Evolutionary conservation across 2,888 invertebrate species (phyloP), one percentile per base, ranked within the genome.

Genomic region (Oscheius myriophilus): DNA sequence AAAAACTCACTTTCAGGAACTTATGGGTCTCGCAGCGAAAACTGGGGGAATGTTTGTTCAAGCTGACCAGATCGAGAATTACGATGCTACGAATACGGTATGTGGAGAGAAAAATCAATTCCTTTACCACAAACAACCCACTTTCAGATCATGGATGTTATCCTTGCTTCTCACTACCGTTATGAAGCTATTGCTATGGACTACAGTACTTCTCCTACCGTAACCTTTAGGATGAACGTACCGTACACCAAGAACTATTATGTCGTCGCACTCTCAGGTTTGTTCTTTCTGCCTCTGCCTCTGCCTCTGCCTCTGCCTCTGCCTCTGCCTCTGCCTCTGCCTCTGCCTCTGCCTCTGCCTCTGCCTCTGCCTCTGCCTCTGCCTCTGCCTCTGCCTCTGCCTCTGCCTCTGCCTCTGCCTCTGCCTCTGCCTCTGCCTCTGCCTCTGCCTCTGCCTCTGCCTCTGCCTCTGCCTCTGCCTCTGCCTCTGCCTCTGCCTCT

Each of bases 41-140:
- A 65, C 64, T 42, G 64, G 64, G 1, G 64, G 64, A 0, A 42
- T 65, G 11, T 65, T 65, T n/a, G 55, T 55, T 9, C 45, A 21
- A 41, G 54, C 45, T 6, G n/a, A 9, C 11, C n/a, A 45, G 18
- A 39, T 42, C 16, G 16, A 16, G 7, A 39, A 54, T 33, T 65
- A 65, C 21, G n/a, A n/a, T 2, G 54, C 53, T 1, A 54, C 42
- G n/a, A 23, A 23, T 42, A 65, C 64, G n/a, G 64, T 65, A 52
- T 2, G 26, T 45, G 23, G 12, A 1, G 12, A 6, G 21, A 16
- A 18, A 33, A 42, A 2, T 21, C n/a, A 26, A 18, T n/a, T 6
- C 41, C 18, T 6, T 14, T 11, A 33, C 25, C 21, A 4, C 6
- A 43, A 58, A 43, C 9, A 41, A 18, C 23, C 25, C n/a, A 23